Evolutionary conservation across 2,888 invertebrate genomes (phyloP).

Genomic region (Chrysolina haemoptera): DNA sequence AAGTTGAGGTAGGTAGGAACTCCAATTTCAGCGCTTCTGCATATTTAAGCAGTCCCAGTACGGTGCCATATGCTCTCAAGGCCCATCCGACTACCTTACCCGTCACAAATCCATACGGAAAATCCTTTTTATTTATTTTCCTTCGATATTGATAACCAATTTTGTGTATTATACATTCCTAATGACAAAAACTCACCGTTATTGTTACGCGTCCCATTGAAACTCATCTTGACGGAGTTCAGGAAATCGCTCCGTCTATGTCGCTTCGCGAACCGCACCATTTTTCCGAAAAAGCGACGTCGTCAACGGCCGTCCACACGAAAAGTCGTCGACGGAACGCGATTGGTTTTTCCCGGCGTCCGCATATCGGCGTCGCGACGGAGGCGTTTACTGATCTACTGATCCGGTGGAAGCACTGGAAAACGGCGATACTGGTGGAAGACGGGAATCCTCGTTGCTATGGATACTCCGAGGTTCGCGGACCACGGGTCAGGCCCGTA

Average conservation of each 20-base stretch:
- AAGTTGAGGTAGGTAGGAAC: too few relatives aligned
- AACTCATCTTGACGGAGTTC: constrained; percentile 18
- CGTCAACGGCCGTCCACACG: constrained; percentile 15
- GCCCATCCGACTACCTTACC: background rate
- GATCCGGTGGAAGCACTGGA: constrained; percentile 28
- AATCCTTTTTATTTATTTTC: background rate
- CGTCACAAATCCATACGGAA: background rate
- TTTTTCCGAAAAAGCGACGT: constrained; percentile 22
- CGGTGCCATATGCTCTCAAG: too few relatives aligned
- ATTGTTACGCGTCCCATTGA: constrained; percentile 5
- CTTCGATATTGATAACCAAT: background rate
- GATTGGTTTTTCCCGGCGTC: constrained; percentile 1
- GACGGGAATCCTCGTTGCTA: constrained; percentile 53
- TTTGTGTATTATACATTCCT: background rate
- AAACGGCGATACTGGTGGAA: constrained; percentile 39
- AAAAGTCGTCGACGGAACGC: background rate
- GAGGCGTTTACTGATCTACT: constrained; percentile 34
- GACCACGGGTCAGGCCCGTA: constrained; percentile 47
- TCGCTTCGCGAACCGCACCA: constrained; percentile 24
- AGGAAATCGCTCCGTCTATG: constrained; percentile 4
- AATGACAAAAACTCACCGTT: constrained; percentile 3
- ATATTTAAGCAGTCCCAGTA: too few relatives aligned
- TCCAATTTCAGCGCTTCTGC: too few relatives aligned
- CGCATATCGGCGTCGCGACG: constrained; percentile 14
- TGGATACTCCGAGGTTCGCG: constrained; percentile 51